These are phyloP conservation scores for Thyatira batis DNA, from an alignment of 2,888 invertebrate genomes.

Conservation along the genomic window DNA sequence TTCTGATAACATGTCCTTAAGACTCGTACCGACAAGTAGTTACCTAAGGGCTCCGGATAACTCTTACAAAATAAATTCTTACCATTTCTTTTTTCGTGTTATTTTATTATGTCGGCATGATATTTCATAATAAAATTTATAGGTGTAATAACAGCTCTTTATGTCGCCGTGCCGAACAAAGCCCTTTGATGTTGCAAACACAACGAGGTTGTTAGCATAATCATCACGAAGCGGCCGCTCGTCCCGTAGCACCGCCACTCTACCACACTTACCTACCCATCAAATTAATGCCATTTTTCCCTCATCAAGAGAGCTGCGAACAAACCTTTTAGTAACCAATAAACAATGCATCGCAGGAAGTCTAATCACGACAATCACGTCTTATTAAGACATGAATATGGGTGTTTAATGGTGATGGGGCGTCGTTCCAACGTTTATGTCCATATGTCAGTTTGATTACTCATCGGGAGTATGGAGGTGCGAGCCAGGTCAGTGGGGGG, in stretches of 20 bases:
- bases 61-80: neutral
- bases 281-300: neutral
- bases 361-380: neutral
- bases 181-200: conserved; percentile 3
- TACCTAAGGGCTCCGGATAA: neutral
- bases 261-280: neutral
- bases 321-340: neutral
- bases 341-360: neutral
- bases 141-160: conserved; percentile 4
- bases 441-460: conserved; percentile 52
- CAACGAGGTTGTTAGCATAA: conserved; percentile 5
- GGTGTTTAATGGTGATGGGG: neutral
- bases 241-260: neutral
- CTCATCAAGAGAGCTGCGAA: neutral
- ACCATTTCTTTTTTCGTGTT: neutral
- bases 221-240: neutral
- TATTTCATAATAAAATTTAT: conserved; percentile 3
- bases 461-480: conserved; percentile 23
- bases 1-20: neutral
- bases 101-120: neutral
- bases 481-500: conserved; percentile 33
- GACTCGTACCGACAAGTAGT: neutral
- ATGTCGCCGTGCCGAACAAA: conserved; percentile 1
- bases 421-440: neutral
- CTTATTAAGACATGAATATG: conserved; percentile 1